Conservation (phyloP, 2,888 invertebrate genomes). For the Periphyllus acericola region DNA sequence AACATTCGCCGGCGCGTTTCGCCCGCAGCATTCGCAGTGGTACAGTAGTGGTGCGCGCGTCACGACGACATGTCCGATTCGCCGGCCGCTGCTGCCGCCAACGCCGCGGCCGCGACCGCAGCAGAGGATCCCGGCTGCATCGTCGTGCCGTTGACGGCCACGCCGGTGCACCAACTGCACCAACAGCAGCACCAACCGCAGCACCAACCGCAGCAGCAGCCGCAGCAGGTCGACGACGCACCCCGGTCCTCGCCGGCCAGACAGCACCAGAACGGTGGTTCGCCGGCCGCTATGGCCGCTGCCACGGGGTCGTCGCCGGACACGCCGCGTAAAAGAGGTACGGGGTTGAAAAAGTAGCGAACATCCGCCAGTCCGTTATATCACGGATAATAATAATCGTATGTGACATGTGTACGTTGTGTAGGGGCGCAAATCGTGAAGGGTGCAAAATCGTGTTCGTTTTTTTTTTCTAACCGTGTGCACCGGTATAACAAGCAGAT, state of each 20-base stretch:
- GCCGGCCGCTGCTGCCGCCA: neutral
- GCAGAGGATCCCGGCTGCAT: neutral
- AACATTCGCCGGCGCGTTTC: neutral
- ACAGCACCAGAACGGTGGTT: constrained; percentile 55
- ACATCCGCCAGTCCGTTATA: too few relatives aligned
- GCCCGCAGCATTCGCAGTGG: neutral
- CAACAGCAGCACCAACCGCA: constrained; percentile 22
- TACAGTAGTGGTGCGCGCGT: constrained; percentile 13
- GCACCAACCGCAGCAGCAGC: constrained; percentile 27
- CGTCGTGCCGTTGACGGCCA: neutral
- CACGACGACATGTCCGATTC: constrained; percentile 45
- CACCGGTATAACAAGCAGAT: too few relatives aligned
- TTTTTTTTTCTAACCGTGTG: too few relatives aligned
- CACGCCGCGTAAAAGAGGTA: constrained; percentile 54
- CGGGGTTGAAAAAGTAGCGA: neutral
- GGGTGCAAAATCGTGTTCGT: too few relatives aligned
- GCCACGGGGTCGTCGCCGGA: constrained; percentile 31
- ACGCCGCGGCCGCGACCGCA: neutral
- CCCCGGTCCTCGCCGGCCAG: constrained; percentile 7
- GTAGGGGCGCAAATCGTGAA: too few relatives aligned
- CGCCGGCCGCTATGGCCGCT: constrained; percentile 38
- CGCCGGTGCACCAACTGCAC: neutral
- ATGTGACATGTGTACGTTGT: too few relatives aligned
- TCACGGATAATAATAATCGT: too few relatives aligned
- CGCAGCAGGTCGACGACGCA: neutral